A percentile compares a stretch with the other conserved stretches of the same genome.
These are phyloP conservation scores for Temnothorax nylanderi DNA, from an alignment of 1,140 invertebrate species.

Conservation along the genomic window DNA sequence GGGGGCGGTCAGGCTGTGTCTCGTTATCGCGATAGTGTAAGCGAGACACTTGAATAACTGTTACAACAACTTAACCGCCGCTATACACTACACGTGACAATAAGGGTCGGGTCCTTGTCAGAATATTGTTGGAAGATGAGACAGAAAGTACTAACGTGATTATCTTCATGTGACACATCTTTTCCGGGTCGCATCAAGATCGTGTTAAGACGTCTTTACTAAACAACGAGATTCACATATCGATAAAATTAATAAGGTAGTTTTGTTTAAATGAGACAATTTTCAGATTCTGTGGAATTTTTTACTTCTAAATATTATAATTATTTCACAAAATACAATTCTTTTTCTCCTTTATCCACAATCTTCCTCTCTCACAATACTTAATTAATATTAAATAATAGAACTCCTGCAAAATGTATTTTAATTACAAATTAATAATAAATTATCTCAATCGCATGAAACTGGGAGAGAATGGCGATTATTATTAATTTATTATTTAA, in stretches of 20 bases:
- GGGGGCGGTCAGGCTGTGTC: not conserved
- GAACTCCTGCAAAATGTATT: not conserved
- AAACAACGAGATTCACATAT: not conserved
- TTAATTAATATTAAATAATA: constrained; percentile 23
- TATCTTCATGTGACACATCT: not conserved
- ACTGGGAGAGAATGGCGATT: not conserved
- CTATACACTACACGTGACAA: constrained; percentile 42
- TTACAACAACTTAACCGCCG: constrained; percentile 31
- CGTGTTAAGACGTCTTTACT: not conserved
- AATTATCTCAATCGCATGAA: not conserved
- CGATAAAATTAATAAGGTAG: not conserved
- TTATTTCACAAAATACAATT: not conserved
- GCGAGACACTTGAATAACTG: constrained; percentile 59
- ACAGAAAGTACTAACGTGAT: constrained; percentile 5
- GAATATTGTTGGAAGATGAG: constrained; percentile 32
- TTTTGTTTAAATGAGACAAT: not conserved
- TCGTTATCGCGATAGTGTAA: constrained; percentile 54
- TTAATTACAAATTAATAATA: constrained; percentile 37
- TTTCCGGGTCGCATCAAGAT: not conserved
- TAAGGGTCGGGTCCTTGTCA: constrained; percentile 22
- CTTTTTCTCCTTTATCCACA: not conserved
- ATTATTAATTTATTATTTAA: constrained; percentile 34
- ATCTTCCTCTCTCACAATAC: not conserved
- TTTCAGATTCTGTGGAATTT: not conserved
- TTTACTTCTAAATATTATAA: not conserved